Base-by-base conservation (phyloP, 2,888 invertebrate genomes). In the Lycia hirtaria region DNA sequence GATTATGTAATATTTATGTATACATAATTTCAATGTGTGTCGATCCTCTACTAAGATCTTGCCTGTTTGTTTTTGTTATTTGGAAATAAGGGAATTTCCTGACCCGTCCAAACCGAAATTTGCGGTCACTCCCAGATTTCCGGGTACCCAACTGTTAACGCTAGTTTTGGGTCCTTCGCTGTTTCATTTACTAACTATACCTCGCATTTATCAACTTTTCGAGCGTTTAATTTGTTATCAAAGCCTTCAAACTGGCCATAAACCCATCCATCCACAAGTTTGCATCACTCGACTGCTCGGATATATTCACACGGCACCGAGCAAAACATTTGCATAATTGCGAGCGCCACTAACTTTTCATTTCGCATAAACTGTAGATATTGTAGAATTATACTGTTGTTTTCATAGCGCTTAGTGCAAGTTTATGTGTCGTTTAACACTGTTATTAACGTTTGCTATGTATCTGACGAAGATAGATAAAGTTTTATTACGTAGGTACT, bases 291-390 rank as follows among this genome's bases (percentile, higher is more conserved):
- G n/a, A 20, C 12, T 40, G 4, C 26, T 47, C 47, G 47, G 15
- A 17, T 1, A 49, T 44, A 35, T 44, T 32, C 33, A 41, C 19
- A 44, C 49, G 20, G 15, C 35, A 35, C 26, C n/a, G 10, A 37
- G 14, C 49, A 37, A 19, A 20, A 14, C 30, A 50, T 56, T 56
- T 51, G 28, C 56, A 56, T 56, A 56, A 56, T 44, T 45, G 19
- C 20, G 19, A 43, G 19, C 50, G 50, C 22, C 17, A 56, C 44
- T 56, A 56, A 45, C 45, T 45, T 51, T 56, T 51, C 38, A 51
- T 56, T 50, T 45, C 12, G 19, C 45, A 24, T 51, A 19, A 45
- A 51, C 38, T 26, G 50, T 5, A 35, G 35, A 24, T 9, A 47
- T 15, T 35, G 33, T 19, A 17, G 44, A 45, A 49, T 49, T 54